Conservation (phyloP, 2,797 vertebrate species). For the Etheostoma perlongum region DNA sequence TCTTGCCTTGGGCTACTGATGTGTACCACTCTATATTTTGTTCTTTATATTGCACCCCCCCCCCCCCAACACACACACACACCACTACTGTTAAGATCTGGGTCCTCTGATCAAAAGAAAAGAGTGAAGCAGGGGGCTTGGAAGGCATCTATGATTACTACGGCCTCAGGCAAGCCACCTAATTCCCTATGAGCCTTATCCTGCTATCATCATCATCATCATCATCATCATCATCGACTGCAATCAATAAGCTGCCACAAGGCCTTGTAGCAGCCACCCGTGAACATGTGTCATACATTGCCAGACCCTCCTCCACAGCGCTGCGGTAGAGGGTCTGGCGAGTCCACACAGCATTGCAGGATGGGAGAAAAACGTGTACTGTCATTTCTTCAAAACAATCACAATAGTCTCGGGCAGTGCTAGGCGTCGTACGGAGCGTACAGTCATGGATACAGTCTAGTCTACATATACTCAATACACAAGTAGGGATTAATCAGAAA, state of each 20-base stretch:
- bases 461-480: not conserved
- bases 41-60: slow-evolving; percentile 47
- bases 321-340: too few species aligned
- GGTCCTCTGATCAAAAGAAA: slow-evolving; percentile 70
- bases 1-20: slow-evolving; percentile 65
- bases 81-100: slow-evolving; percentile 53
- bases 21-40: slow-evolving; percentile 64
- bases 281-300: not conserved
- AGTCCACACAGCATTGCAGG: too few species aligned
- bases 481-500: not conserved
- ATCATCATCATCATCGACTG: not conserved
- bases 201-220: slow-evolving; percentile 22
- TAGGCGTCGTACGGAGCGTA: too few species aligned
- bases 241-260: slow-evolving; percentile 62
- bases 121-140: slow-evolving; percentile 54
- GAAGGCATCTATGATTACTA: slow-evolving; percentile 73
- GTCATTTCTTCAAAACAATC: too few species aligned
- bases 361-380: too few species aligned
- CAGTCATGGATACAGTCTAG: too few species aligned
- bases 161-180: slow-evolving; percentile 64
- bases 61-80: not conserved
- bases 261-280: not conserved
- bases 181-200: slow-evolving; percentile 48
- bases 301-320: too few species aligned
- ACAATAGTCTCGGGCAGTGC: too few species aligned